These are phyloP conservation scores for Arbacia lixula DNA, from an alignment of 53 echinoderm and acorn worm genomes.

Conservation along the genomic window DNA sequence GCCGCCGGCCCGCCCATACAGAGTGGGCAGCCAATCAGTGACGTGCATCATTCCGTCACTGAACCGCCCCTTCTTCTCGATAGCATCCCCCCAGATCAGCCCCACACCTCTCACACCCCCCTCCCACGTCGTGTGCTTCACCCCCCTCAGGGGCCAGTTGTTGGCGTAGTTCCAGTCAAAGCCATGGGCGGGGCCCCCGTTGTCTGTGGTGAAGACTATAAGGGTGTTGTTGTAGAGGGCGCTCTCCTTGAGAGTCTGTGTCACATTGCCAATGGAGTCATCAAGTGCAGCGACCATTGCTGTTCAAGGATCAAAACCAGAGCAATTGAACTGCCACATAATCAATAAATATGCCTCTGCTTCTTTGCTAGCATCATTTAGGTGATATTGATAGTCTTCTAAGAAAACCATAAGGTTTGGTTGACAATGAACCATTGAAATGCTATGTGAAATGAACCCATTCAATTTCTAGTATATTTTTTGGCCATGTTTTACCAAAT, in stretches of 20 bases:
- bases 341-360: too few species aligned
- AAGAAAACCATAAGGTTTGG: too few species aligned
- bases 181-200: conserved; percentile 87
- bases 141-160: conserved; percentile 87
- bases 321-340: too few species aligned
- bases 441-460: too few species aligned
- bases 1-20: conserved; percentile 83
- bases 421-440: too few species aligned
- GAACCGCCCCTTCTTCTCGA: conserved; percentile 68
- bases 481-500: too few species aligned
- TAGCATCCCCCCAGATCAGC: conserved; percentile 72
- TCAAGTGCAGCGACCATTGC: conserved; percentile 89
- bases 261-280: conserved; percentile 85
- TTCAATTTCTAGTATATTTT: too few species aligned
- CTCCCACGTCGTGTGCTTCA: conserved; percentile 87
- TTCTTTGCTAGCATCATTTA: too few species aligned
- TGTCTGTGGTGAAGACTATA: conserved; percentile 91
- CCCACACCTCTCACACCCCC: conserved; percentile 85
- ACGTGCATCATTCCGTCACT: conserved; percentile 88
- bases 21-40: conserved; percentile 89
- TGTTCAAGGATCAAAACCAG: too few species aligned
- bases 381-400: too few species aligned
- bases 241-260: conserved; percentile 69
- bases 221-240: conserved; percentile 83
- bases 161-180: conserved; percentile 86